Percentiles rank a stretch among this genome's conserved stretches.
Evolutionary conservation across 2,797 vertebrate species (phyloP).

Genomic region (Myotis planiceps): DNA sequence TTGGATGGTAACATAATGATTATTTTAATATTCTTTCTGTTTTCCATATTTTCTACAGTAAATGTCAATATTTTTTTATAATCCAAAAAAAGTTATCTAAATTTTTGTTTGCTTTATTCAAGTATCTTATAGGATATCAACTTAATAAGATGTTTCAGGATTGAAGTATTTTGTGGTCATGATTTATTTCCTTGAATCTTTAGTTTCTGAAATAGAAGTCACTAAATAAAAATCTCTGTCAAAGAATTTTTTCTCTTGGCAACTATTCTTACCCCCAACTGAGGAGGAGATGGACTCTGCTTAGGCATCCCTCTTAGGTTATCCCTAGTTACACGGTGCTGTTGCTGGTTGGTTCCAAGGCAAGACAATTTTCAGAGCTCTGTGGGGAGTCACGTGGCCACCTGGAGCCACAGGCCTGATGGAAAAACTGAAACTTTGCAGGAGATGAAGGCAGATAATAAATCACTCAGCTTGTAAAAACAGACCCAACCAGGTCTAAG

Average conservation of each 20-base stretch:
- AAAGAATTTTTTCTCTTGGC: not conserved
- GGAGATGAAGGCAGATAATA: conserved; percentile 23
- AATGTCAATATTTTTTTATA: not conserved
- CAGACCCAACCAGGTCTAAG: not conserved
- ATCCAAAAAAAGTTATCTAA: not conserved
- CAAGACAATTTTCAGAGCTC: conserved; percentile 8
- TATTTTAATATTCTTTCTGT: not conserved
- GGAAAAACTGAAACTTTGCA: not conserved
- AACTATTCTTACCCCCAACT: not conserved
- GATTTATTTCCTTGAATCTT: conserved; percentile 23
- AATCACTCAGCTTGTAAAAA: conserved; percentile 54
- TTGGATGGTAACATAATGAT: not conserved
- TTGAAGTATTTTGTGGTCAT: conserved; percentile 11
- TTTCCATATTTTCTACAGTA: not conserved
- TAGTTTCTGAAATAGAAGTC: not conserved
- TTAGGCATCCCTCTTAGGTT: not conserved
- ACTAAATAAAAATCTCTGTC: not conserved
- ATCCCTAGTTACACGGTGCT: not conserved
- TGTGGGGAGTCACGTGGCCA: not conserved
- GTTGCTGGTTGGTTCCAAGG: not conserved
- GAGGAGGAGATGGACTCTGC: not conserved
- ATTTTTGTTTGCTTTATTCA: not conserved
- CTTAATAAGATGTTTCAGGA: not conserved
- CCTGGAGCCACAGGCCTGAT: not conserved
- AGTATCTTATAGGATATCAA: not conserved